Conservation (phyloP, 1,140 invertebrate species). For the Chrysopa pallens region DNA sequence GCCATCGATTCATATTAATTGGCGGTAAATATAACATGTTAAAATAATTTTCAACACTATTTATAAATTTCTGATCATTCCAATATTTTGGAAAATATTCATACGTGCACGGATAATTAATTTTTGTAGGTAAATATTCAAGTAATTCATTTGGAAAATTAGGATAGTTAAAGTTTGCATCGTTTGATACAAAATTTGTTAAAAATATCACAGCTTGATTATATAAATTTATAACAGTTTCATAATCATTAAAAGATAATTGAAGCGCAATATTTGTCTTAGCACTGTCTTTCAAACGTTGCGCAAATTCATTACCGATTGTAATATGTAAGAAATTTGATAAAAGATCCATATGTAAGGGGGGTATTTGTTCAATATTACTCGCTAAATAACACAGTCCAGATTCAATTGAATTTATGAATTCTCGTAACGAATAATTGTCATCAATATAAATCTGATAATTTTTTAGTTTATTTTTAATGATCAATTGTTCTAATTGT, state of each 20-base stretch:
- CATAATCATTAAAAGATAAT: slow-evolving; percentile 29
- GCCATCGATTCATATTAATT: slow-evolving; percentile 12
- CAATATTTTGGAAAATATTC: slow-evolving; percentile 34
- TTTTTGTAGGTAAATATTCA: slow-evolving; percentile 20
- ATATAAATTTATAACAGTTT: slow-evolving; percentile 38
- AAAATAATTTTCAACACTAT: slow-evolving; percentile 8
- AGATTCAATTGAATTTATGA: slow-evolving; percentile 24
- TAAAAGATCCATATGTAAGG: slow-evolving; percentile 37
- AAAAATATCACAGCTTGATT: slow-evolving; percentile 42
- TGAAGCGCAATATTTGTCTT: slow-evolving; percentile 26
- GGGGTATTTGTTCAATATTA: slow-evolving; percentile 28
- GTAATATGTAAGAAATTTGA: slow-evolving; percentile 32
- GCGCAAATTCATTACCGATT: slow-evolving; percentile 44
- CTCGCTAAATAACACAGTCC: slow-evolving; percentile 36
- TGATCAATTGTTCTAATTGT: slow-evolving; percentile 3
- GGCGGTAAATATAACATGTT: slow-evolving; percentile 12
- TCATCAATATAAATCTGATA: slow-evolving; percentile 14
- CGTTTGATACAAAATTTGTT: slow-evolving; percentile 36
- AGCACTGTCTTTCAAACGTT: slow-evolving; percentile 30
- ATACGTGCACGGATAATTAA: slow-evolving; percentile 25
- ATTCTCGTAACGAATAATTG: slow-evolving; percentile 2
- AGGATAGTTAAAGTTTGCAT: slow-evolving; percentile 22
- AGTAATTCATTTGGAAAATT: slow-evolving; percentile 32
- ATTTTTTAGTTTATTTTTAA: slow-evolving; percentile 16
- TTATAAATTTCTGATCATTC: slow-evolving; percentile 17